Evolutionary conservation across 2,888 invertebrate species (phyloP).

Genomic region (Drosophila merina): DNA sequence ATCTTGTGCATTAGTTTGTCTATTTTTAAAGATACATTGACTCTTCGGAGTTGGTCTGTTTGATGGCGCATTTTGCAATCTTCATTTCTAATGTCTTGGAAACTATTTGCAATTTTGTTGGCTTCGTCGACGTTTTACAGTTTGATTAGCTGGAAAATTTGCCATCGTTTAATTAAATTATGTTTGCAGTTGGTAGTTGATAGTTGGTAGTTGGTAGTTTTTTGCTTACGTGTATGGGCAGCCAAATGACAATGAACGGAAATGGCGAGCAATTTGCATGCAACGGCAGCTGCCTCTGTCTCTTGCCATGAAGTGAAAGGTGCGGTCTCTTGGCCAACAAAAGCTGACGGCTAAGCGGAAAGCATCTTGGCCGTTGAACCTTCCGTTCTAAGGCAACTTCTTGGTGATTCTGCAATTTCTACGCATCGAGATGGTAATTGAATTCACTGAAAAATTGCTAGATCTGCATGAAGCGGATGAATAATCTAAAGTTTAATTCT

Average conservation of each 20-base stretch:
- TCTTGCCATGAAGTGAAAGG: conserved; percentile 27
- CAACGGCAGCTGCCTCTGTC: conserved; percentile 48
- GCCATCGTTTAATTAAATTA: conserved; percentile 74
- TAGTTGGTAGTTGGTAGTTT: conserved; percentile 50
- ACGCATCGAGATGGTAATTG: conserved; percentile 21
- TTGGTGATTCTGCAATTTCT: conserved; percentile 30
- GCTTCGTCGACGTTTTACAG: conserved; percentile 44
- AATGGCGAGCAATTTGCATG: conserved; percentile 73
- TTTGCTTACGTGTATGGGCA: conserved; percentile 54
- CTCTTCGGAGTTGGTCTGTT: conserved; percentile 1
- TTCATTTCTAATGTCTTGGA: conserved; percentile 52
- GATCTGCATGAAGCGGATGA: conserved; percentile 26
- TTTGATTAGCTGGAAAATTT: conserved; percentile 77
- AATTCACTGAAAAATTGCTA: conserved; percentile 18
- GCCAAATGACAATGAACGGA: conserved; percentile 71
- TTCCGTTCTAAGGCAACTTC: conserved; percentile 48
- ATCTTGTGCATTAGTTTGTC: not conserved
- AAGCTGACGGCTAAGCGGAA: conserved; percentile 21
- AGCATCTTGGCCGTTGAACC: conserved; percentile 33
- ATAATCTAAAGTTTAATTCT: conserved; percentile 1
- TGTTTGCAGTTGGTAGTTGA: conserved; percentile 53
- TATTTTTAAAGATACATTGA: not conserved
- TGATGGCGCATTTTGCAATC: conserved; percentile 46
- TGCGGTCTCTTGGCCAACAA: conserved; percentile 36
- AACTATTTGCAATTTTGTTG: conserved; percentile 51